Evolutionary conservation across 2,797 vertebrate species (phyloP).

Genomic region (Parambassis ranga): DNA sequence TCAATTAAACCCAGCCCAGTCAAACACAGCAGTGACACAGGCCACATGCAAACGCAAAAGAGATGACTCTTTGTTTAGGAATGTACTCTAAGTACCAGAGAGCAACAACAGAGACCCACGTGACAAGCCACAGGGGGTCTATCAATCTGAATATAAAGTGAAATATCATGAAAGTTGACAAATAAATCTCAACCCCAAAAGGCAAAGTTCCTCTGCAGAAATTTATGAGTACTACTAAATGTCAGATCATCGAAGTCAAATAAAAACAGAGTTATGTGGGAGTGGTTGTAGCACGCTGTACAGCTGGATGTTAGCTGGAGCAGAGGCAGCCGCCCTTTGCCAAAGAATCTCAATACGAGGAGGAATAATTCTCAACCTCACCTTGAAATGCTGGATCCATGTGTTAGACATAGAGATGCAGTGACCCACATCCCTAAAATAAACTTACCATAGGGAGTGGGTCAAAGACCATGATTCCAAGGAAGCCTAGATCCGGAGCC

Average conservation of each 20-base stretch:
- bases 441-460: conserved; percentile 58
- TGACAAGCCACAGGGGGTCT: conserved; percentile 57
- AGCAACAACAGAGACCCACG: conserved; percentile 59
- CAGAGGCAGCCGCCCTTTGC: conserved; percentile 31
- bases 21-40: conserved; percentile 57
- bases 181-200: conserved; percentile 58
- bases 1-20: conserved; percentile 41
- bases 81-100: conserved; percentile 59
- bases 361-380: conserved; percentile 32
- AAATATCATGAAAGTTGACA: conserved; percentile 68
- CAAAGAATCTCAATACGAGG: conserved; percentile 38
- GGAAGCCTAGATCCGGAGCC: conserved; percentile 54
- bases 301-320: conserved; percentile 40
- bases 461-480: conserved; percentile 62
- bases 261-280: conserved; percentile 56
- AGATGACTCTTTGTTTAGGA: conserved; percentile 57
- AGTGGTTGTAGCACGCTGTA: conserved; percentile 13
- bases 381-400: conserved; percentile 54
- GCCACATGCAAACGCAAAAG: conserved; percentile 56
- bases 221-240: conserved; percentile 54
- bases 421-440: conserved; percentile 69
- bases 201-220: conserved; percentile 27
- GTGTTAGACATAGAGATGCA: conserved; percentile 57
- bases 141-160: conserved; percentile 57
- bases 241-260: conserved; percentile 59